A percentile compares a stretch with the other conserved stretches of the same genome.
These are phyloP conservation scores for Monopis laevigella DNA, from an alignment of 2,888 invertebrate genomes.

Conservation along the genomic window DNA sequence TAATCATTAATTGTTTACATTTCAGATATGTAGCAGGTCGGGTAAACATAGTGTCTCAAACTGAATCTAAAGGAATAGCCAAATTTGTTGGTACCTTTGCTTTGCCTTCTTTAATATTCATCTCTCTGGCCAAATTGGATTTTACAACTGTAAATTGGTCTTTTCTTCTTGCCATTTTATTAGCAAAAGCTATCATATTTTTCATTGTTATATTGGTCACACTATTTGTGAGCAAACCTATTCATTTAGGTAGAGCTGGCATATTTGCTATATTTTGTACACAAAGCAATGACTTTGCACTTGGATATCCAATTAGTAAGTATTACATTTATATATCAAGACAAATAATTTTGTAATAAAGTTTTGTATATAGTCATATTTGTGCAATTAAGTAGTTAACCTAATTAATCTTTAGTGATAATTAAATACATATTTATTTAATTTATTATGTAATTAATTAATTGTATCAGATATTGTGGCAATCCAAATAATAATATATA, in stretches of 20 bases:
- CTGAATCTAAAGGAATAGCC: conserved; percentile 89
- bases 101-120: conserved; percentile 90
- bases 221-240: conserved; percentile 80
- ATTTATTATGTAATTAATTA: too few species aligned
- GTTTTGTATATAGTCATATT: too few species aligned
- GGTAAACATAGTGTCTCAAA: conserved; percentile 80
- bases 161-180: conserved; percentile 84
- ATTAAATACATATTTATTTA: too few species aligned
- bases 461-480: too few species aligned
- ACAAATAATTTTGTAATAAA: neutral
- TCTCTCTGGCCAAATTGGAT: conserved; percentile 86
- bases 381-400: too few species aligned
- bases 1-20: conserved; percentile 16
- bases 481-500: too few species aligned
- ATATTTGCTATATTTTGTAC: conserved; percentile 95
- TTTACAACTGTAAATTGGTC: conserved; percentile 89
- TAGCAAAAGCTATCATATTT: conserved; percentile 89
- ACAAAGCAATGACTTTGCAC: conserved; percentile 97
- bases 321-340: conserved; percentile 19
- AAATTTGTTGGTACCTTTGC: conserved; percentile 95
- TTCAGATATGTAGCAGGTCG: conserved; percentile 86
- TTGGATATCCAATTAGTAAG: conserved; percentile 94
- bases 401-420: too few species aligned
- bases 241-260: conserved; percentile 86
- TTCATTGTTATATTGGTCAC: conserved; percentile 80